A percentile compares a stretch with the other conserved stretches of the same genome.
These are phyloP conservation scores for Melanotaenia duboulayi DNA, from an alignment of 2,113 vertebrate species.

Conservation along the genomic window DNA sequence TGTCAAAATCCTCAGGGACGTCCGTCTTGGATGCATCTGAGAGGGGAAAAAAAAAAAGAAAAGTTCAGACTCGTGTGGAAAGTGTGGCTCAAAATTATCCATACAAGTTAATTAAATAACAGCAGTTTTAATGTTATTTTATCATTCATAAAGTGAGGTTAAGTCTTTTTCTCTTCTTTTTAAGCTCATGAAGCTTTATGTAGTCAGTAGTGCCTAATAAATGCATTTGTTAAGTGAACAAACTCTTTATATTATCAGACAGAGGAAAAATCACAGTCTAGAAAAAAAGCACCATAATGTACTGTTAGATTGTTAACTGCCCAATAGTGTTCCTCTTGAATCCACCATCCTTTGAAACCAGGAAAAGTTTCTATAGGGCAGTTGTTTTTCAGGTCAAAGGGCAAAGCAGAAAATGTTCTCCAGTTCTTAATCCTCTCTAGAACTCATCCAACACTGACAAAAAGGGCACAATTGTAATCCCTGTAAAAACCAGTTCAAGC, in stretches of 20 bases:
- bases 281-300: no score
- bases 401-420: conserved; percentile 45
- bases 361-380: background rate
- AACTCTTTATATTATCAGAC: background rate
- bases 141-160: background rate
- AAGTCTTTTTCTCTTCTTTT: background rate
- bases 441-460: conserved; percentile 23
- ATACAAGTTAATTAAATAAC: background rate
- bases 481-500: conserved; percentile 26
- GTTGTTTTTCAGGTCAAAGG: conserved; percentile 44
- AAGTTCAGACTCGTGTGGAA: background rate
- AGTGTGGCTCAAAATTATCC: background rate
- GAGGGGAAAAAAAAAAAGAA: conserved; percentile 42
- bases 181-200: background rate
- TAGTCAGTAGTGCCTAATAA: background rate
- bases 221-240: background rate
- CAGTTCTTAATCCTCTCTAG: conserved; percentile 37
- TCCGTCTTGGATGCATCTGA: conserved; percentile 94
- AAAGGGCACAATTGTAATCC: conserved; percentile 42
- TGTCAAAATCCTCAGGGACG: conserved; percentile 93
- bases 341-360: no score
- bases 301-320: background rate
- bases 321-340: no score
- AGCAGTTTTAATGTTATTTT: no score
- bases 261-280: background rate